These are phyloP conservation scores for Oscheius sp. DNA, from an alignment of 1,140 invertebrate genomes.

Conservation along the genomic window DNA sequence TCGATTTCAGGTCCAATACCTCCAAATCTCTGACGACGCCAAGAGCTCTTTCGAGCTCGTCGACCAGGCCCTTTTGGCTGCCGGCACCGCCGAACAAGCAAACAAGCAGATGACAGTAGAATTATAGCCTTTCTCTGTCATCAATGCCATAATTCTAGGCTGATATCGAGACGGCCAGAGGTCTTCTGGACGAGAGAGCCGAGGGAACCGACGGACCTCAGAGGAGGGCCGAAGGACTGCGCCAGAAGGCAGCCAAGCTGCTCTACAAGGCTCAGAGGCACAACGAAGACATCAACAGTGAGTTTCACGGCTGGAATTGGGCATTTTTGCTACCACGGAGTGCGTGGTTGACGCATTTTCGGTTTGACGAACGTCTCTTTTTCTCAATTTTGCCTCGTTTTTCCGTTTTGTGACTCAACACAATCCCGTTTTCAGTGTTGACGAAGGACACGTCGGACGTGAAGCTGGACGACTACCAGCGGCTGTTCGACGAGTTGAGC, in stretches of 20 bases:
- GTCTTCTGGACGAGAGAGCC: conserved; percentile 8
- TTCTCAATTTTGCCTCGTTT: too few relatives aligned
- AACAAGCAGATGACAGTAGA: conserved; percentile 33
- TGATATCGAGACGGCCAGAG: not conserved
- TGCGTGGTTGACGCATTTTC: too few relatives aligned
- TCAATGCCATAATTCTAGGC: not conserved
- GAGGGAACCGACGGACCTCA: conserved; percentile 32
- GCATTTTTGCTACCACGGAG: too few relatives aligned
- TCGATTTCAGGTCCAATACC: conserved; percentile 17
- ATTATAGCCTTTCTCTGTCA: too few relatives aligned
- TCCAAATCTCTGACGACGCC: conserved; percentile 34
- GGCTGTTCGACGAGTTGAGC: conserved; percentile 24
- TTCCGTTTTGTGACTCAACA: not conserved
- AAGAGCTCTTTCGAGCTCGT: conserved; percentile 30
- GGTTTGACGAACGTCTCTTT: too few relatives aligned
- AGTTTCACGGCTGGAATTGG: too few relatives aligned
- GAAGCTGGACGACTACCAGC: conserved; percentile 35
- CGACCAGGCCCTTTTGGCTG: conserved; percentile 7
- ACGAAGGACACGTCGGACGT: conserved; percentile 37
- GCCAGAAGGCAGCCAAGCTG: conserved; percentile 26
- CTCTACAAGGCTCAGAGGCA: conserved; percentile 34
- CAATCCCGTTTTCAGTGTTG: conserved; percentile 22
- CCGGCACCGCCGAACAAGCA: conserved; percentile 19
- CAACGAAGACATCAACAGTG: conserved; percentile 33
- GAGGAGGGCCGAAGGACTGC: conserved; percentile 25